phyloP scores from a whole-genome alignment of 2,797 vertebrate species.

The Lerista edwardsae region DNA sequence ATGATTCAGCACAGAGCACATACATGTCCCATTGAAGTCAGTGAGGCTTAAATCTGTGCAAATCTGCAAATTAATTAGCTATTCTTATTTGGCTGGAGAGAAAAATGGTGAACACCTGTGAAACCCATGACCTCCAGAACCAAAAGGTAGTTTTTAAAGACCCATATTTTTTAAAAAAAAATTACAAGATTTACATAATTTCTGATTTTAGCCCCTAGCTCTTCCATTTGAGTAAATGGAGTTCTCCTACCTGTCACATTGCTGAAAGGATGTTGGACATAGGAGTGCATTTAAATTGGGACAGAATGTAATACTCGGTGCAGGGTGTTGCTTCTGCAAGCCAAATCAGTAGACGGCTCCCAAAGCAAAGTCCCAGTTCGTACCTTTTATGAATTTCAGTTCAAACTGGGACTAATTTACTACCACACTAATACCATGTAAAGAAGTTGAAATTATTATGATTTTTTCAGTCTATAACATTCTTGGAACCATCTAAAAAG shows the following conservation, averaged over 20 bases:
- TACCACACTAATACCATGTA: background rate
- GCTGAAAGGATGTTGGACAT: background rate
- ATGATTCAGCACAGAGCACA: background rate
- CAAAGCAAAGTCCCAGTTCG: background rate
- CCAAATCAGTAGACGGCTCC: background rate
- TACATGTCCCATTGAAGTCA: background rate
- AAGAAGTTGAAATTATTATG: background rate
- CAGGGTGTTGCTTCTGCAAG: background rate
- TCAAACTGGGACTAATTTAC: background rate
- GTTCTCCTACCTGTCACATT: background rate
- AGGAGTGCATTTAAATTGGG: background rate
- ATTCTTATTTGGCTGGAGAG: background rate
- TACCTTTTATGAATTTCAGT: background rate
- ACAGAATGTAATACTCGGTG: background rate
- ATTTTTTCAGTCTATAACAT: background rate
- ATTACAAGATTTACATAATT: background rate
- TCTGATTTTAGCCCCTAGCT: background rate
- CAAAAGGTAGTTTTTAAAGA: background rate
- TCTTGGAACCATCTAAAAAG: background rate
- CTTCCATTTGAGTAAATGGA: background rate
- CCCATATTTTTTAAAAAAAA: background rate
- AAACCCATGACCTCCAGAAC: background rate
- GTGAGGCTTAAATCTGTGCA: background rate
- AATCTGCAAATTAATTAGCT: background rate
- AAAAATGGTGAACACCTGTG: background rate